Evolutionary conservation across 2,888 invertebrate species (phyloP).

Genomic region (Lutraria lutraria): DNA sequence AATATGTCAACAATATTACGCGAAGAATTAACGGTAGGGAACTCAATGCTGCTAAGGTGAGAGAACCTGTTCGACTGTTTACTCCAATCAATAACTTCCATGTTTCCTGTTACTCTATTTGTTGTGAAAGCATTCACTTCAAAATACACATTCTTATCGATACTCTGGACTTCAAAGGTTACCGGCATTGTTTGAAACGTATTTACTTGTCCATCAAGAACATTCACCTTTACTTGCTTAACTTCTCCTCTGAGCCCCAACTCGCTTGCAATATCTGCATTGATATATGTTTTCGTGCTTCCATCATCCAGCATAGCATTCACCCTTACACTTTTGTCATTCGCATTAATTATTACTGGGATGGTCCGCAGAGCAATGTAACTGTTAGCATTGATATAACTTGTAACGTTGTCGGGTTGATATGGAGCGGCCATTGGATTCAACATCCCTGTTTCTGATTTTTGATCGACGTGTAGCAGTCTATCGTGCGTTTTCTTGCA

Average conservation of each 20-base stretch:
- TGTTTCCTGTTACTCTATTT: slow-evolving; percentile 34
- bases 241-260: slow-evolving; percentile 44
- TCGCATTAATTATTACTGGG: slow-evolving; percentile 21
- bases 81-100: slow-evolving; percentile 39
- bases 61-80: not conserved
- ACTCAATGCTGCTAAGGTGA: slow-evolving; percentile 27
- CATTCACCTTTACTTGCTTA: slow-evolving; percentile 42
- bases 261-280: slow-evolving; percentile 58
- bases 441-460: not conserved
- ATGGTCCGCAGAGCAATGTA: slow-evolving; percentile 27
- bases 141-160: slow-evolving; percentile 20
- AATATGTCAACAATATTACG: slow-evolving; percentile 46
- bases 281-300: slow-evolving; percentile 65
- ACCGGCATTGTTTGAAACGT: slow-evolving; percentile 54
- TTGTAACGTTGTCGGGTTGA: slow-evolving; percentile 1
- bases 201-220: slow-evolving; percentile 45
- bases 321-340: slow-evolving; percentile 22
- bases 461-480: not conserved
- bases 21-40: slow-evolving; percentile 16
- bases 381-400: not conserved
- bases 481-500: slow-evolving; percentile 27
- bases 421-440: slow-evolving; percentile 3
- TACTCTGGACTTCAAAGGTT: slow-evolving; percentile 32
- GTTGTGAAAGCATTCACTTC: slow-evolving; percentile 27
- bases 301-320: slow-evolving; percentile 69